Conservation (phyloP, 2,797 vertebrate genomes). For the Falco naumanni region DNA sequence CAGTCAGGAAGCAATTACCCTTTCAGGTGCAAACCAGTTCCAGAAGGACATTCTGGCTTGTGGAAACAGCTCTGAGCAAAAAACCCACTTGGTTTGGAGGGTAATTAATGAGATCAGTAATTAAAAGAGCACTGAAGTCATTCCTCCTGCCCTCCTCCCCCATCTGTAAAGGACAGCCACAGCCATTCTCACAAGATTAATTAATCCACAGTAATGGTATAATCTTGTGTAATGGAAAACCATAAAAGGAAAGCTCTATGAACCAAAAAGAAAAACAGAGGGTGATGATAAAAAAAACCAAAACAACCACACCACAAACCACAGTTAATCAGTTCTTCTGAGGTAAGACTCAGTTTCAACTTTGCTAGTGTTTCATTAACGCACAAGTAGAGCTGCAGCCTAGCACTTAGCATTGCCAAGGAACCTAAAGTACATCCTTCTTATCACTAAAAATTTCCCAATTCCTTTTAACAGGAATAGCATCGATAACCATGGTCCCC, state of each 20-base stretch:
- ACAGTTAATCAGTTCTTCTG: background rate
- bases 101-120: conserved; percentile 54
- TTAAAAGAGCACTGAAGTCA: conserved; percentile 33
- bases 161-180: conserved; percentile 19
- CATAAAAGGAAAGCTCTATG: background rate
- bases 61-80: conserved; percentile 43
- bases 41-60: conserved; percentile 35
- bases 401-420: background rate
- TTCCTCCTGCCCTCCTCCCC: conserved; percentile 21
- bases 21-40: conserved; percentile 56
- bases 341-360: background rate
- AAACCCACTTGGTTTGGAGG: conserved; percentile 15
- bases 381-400: background rate
- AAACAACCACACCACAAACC: background rate
- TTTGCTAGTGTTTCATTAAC: background rate
- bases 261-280: background rate
- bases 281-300: background rate
- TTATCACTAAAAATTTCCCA: background rate
- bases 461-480: background rate
- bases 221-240: background rate
- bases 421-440: background rate
- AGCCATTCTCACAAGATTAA: conserved; percentile 3
- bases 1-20: conserved; percentile 47
- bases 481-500: background rate
- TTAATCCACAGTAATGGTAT: background rate